phyloP scores from a whole-genome alignment of 2,113 vertebrate species.

The Spermophilus dauricus region DNA sequence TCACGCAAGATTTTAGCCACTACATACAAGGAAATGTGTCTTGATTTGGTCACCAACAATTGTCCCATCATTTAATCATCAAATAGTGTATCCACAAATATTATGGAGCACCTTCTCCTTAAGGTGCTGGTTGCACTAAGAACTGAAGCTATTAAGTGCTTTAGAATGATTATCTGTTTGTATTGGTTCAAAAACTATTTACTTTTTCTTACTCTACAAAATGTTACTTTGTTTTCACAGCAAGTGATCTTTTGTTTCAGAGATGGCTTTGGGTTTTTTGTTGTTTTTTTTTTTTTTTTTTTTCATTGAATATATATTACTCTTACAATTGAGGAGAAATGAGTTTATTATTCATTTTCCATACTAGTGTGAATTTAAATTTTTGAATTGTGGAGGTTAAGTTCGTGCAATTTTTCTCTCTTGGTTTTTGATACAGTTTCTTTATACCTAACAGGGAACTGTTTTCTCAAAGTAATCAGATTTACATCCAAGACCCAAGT shows the following conservation, averaged over 20 bases:
- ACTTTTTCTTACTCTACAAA: slow-evolving; percentile 46
- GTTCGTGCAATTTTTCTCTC: slow-evolving; percentile 24
- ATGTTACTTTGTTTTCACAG: slow-evolving; percentile 57
- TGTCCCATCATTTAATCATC: background rate
- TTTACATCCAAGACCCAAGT: background rate
- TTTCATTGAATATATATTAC: background rate
- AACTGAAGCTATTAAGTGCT: background rate
- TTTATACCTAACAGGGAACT: slow-evolving; percentile 47
- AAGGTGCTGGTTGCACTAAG: background rate
- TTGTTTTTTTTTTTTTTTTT: background rate
- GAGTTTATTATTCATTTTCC: background rate
- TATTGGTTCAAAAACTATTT: slow-evolving; percentile 26
- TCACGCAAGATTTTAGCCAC: slow-evolving; percentile 50
- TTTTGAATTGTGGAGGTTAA: slow-evolving; percentile 56
- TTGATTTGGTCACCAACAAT: slow-evolving; percentile 12
- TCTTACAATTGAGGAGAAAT: slow-evolving; percentile 8
- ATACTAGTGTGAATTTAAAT: slow-evolving; percentile 42
- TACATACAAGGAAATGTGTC: background rate
- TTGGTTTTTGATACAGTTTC: slow-evolving; percentile 15
- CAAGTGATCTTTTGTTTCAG: slow-evolving; percentile 65
- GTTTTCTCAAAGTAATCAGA: slow-evolving; percentile 54
- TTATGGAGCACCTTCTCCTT: background rate
- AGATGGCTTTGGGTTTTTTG: slow-evolving; percentile 31
- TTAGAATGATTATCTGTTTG: background rate
- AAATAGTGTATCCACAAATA: background rate